Base-by-base conservation (phyloP, 2,888 invertebrate species). In the Hemithea aestivaria region DNA sequence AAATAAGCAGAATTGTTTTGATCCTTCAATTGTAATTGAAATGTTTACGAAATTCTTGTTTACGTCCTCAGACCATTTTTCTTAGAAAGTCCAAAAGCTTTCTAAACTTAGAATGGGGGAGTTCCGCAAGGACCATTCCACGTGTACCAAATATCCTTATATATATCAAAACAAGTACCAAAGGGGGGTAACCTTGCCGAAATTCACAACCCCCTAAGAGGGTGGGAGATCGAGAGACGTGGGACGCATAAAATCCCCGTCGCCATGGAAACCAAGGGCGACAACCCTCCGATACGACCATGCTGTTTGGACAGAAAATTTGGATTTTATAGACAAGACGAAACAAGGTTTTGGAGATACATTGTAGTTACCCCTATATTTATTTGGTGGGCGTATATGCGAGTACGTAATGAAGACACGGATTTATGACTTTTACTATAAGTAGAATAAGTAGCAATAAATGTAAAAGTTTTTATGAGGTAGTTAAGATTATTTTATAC, bases 161-260 rank as follows among this genome's bases (percentile, higher is more conserved):
- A 16, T 53, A 44, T 53, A 49, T 49, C 51, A 48, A 56, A 51
- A 49, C 45, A 45, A 52, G 49, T 52, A 52, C 50, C 45, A 39
- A 35, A 39, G 35, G 58, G 49, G 50, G 53, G 57, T 57, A 69
- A 68, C 72, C 70, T 71, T 66, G 72, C 60, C 58, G 42, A 53
- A 73, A 69, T 55, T 58, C 55, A 50, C 51, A 58, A 48, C 54
- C 57, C 45, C 50, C 47, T 51, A 45, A 46, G 44, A 41, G 58
- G 61, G 64, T 53, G 56, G 48, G 56, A 50, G 53, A 53, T 47
- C 43, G 55, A 52, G 49, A 63, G 64, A 73, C 73, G 70, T 68
- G 75, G 67, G 72, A 67, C 66, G 71, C 72, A 81, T 79, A 75
- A 81, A 82, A 78, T 67, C 60, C 66, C 65, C 66, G 79, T 81